phyloP scores from a whole-genome alignment of 2,797 vertebrate genomes.

The Lacerta viridis region DNA sequence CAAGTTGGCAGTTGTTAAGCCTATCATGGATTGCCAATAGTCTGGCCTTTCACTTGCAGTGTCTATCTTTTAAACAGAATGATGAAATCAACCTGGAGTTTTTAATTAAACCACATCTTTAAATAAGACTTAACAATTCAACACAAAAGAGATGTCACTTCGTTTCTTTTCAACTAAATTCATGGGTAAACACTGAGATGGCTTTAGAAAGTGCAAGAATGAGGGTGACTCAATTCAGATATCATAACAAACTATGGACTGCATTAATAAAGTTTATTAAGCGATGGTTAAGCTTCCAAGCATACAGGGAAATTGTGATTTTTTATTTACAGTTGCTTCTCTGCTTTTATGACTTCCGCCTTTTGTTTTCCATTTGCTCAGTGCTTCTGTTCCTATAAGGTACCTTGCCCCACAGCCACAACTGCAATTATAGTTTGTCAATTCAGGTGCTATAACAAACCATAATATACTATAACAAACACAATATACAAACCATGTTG shows the following conservation, averaged over 20 bases:
- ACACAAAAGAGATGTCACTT: not conserved
- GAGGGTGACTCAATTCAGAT: not conserved
- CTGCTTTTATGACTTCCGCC: not conserved
- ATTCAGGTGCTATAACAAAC: not conserved
- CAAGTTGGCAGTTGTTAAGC: not conserved
- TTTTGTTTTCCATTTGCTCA: not conserved
- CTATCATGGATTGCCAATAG: not conserved
- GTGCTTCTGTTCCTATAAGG: not conserved
- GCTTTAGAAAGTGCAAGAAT: not conserved
- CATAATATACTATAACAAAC: not conserved
- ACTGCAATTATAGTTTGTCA: not conserved
- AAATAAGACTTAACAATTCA: not conserved
- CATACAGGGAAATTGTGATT: not conserved
- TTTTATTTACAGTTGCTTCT: not conserved
- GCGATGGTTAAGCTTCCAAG: too few species aligned
- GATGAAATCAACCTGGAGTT: not conserved
- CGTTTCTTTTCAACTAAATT: not conserved
- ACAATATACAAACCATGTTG: not conserved
- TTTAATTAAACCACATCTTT: not conserved
- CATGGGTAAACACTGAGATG: not conserved
- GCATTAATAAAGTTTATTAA: not conserved
- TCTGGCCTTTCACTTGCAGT: not conserved
- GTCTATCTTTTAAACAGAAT: not conserved
- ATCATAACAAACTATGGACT: not conserved
- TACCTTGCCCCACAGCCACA: not conserved